These are phyloP conservation scores for Microctonus brassicae DNA, from an alignment of 2,888 invertebrate genomes.

Conservation along the genomic window DNA sequence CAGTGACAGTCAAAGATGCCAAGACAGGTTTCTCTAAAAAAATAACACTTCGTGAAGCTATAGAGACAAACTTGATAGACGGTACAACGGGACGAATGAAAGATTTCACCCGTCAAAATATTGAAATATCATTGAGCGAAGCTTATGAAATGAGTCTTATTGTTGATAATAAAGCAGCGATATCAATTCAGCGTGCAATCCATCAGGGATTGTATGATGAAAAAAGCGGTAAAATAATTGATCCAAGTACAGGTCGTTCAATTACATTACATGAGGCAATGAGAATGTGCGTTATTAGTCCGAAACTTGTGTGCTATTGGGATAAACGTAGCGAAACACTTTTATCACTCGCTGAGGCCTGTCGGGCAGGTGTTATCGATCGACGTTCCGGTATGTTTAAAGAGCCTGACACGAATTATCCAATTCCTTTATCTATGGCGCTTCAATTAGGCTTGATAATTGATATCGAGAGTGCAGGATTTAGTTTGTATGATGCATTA, in stretches of 20 bases:
- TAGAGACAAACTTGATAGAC: slow-evolving; percentile 81
- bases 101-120: slow-evolving; percentile 77
- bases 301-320: slow-evolving; percentile 85
- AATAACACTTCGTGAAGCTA: slow-evolving; percentile 83
- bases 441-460: slow-evolving; percentile 84
- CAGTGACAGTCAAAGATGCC: slow-evolving; percentile 85
- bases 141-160: slow-evolving; percentile 86
- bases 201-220: slow-evolving; percentile 90
- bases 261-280: slow-evolving; percentile 89
- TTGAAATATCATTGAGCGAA: slow-evolving; percentile 80
- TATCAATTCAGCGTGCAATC: slow-evolving; percentile 86
- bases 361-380: slow-evolving; percentile 84
- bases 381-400: slow-evolving; percentile 83
- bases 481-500: slow-evolving; percentile 84
- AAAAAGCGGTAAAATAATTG: slow-evolving; percentile 83
- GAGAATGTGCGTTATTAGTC: slow-evolving; percentile 84
- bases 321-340: slow-evolving; percentile 82
- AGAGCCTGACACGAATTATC: slow-evolving; percentile 78
- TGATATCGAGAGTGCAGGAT: slow-evolving; percentile 88
- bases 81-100: slow-evolving; percentile 79
- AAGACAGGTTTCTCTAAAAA: slow-evolving; percentile 83
- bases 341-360: slow-evolving; percentile 83
- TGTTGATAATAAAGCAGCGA: slow-evolving; percentile 84
- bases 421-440: slow-evolving; percentile 80
- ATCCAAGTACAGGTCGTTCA: slow-evolving; percentile 82